Conservation (phyloP, 2,113 vertebrate genomes). For the Phyllopteryx taeniolatus region DNA sequence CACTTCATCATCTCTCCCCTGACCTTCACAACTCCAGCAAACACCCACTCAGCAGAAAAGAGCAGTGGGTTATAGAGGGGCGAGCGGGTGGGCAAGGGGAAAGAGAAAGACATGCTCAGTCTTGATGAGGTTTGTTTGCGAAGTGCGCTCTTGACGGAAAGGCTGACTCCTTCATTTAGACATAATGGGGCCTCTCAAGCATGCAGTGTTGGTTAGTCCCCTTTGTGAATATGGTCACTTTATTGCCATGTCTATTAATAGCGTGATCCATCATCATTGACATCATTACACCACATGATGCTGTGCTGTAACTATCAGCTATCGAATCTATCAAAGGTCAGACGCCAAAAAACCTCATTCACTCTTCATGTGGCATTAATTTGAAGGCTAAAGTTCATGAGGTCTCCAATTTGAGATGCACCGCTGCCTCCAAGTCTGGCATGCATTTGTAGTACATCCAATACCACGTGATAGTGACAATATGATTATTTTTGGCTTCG, state of each 20-base stretch:
- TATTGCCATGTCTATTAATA: constrained; percentile 65
- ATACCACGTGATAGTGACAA: constrained; percentile 2
- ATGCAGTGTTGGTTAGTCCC: constrained; percentile 31
- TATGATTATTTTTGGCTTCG: background rate
- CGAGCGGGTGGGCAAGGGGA: constrained; percentile 8
- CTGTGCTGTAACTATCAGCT: constrained; percentile 23
- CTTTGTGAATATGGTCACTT: constrained; percentile 59
- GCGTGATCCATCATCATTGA: constrained; percentile 60
- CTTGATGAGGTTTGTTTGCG: constrained; percentile 52
- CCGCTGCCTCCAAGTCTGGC: constrained; percentile 11
- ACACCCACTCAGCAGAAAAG: constrained; percentile 68
- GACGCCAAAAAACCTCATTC: background rate
- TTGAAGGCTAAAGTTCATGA: constrained; percentile 23
- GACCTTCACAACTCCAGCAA: constrained; percentile 61
- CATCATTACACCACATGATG: constrained; percentile 62
- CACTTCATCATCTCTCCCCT: constrained; percentile 45
- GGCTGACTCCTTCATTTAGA: constrained; percentile 60
- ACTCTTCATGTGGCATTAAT: constrained; percentile 1
- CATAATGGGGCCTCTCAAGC: constrained; percentile 71
- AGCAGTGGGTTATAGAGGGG: constrained; percentile 17
- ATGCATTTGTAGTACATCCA: background rate
- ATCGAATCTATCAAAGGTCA: constrained; percentile 1
- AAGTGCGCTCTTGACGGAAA: constrained; percentile 44
- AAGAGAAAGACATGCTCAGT: constrained; percentile 42
- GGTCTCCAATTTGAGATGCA: constrained; percentile 12